Evolutionary conservation across 2,113 vertebrate genomes (phyloP), one percentile per base, ranked within the genome.

Genomic region (Clarias magur): DNA sequence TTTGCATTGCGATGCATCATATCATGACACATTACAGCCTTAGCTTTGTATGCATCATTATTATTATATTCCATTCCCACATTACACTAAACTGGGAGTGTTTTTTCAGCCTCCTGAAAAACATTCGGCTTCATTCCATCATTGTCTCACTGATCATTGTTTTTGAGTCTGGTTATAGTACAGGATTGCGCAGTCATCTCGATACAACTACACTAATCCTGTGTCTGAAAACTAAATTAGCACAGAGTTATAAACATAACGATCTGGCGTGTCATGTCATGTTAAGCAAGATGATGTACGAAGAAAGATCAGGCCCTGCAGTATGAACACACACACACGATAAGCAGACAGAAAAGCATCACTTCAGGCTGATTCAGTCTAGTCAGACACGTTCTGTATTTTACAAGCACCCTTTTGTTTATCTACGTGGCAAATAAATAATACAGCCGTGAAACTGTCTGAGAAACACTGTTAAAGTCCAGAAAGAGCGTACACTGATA

Each of bases 401-500:
- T 27, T 21, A 76, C 8, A 80, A 59, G 13, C n/a, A 0, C 53
- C 48, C n/a, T 23, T 34, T 59, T 34, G 17, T 59, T 59, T 80
- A 25, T 38, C 56, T 57, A 86, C 48, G 42, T 53, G 3, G 21
- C 11, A 70, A 72, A 82, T 59, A 82, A 81, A 60, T 42, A 62
- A 54, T n/a, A 15, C 38, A 53, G 75, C 75, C 21, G 53, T 60
- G 17, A 62, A 21, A 30, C 68, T 53, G 72, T 2, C 6, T n/a
- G 4, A 30, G 59, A 42, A 3, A 2, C 65, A 4, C 16, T 25
- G 30, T 87, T 94, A 94, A 8, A 92, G 65, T 10, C 80, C 87
- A 73, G 89, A 86, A 89, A 99, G 89, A 0, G 94, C 91, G 90
- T 99, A 99, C 3, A 96, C 87, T 0, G 96, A 96, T 76, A 98